Base-by-base conservation (phyloP, 1,140 invertebrate genomes). In the Sycophila sp. region DNA sequence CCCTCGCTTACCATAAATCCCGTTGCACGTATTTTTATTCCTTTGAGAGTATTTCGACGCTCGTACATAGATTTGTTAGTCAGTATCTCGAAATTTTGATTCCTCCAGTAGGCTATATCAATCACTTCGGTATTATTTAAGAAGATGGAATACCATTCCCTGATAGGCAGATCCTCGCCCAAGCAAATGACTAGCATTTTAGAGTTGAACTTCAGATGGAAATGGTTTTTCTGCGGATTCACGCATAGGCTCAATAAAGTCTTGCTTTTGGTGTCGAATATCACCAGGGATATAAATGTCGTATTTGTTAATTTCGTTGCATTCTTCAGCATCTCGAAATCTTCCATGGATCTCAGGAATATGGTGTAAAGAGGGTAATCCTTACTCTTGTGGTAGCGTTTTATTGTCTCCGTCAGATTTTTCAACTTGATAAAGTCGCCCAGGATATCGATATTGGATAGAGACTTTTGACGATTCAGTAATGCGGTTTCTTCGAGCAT, bases 91-190 rank as follows among this genome's bases (percentile, higher is more conserved):
- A 51, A 19, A n/a, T 60, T 40, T 7, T 7, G n/a, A 2, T 11
- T 11, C n/a, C 45, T 30, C 17, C 32, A 51, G 2, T 7, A 19
- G 1, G 24, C 4, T 13, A 32, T 13, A 24, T 49, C 47, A 11
- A 11, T 15, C 1, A 51, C 22, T 36, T 51, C 30, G 2, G 22
- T 64, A 13, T 51, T 0, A 15, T 64, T 64, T 0, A 45, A 10
- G 36, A 36, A 15, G 2, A 51, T 8, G 1, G 62, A 51, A 13
- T 64, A 64, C 62, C 62, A 64, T 24, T 64, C 45, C 11, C 30
- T 34, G 0, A 64, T 24, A n/a, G n/a, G n/a, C 22, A 24, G 22
- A 4, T 26, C 13, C 19, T 17, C 10, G 6, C 17, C 45, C 28
- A 30, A 30, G 8, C 62, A 64, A 6, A 34, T 64, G 24, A 63